phyloP scores from a whole-genome alignment of 2,888 invertebrate species.

The Leptarthrus brevirostris region DNA sequence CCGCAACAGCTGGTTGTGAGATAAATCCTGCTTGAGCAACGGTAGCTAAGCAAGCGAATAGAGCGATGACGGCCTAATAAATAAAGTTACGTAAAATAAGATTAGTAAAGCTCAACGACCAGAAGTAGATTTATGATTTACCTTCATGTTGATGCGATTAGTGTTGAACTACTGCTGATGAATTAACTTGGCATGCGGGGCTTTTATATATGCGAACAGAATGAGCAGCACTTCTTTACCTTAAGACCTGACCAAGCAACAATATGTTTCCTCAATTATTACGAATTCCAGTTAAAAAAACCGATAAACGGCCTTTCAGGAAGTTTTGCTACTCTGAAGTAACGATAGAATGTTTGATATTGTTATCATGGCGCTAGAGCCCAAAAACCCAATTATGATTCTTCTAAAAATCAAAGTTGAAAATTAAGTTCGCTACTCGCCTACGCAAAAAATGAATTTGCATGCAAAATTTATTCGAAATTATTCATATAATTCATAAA shows the following conservation, averaged over 20 bases:
- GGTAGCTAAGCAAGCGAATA: background rate
- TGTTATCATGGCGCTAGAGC: background rate
- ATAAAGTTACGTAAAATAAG: background rate
- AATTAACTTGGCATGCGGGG: background rate
- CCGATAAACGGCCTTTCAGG: constrained; percentile 9
- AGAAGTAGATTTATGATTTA: background rate
- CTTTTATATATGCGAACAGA: constrained; percentile 14
- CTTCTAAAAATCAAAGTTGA: constrained; percentile 1
- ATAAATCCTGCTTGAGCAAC: constrained; percentile 24
- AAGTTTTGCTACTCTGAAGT: background rate
- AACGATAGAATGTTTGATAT: background rate
- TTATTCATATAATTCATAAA: background rate
- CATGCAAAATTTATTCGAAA: background rate
- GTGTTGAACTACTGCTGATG: constrained; percentile 23
- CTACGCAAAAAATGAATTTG: background rate
- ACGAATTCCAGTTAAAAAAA: constrained; percentile 17
- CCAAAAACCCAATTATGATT: background rate
- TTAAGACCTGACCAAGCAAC: background rate
- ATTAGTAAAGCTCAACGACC: background rate
- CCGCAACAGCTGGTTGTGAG: constrained; percentile 5
- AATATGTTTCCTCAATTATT: constrained; percentile 30
- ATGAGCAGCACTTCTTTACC: constrained; percentile 7
- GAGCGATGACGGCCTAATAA: constrained; percentile 1
- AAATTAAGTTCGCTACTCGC: background rate
- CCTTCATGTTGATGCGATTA: constrained; percentile 38